phyloP scores from a whole-genome alignment of 2,888 invertebrate genomes.

The Cheilosia grossa region DNA sequence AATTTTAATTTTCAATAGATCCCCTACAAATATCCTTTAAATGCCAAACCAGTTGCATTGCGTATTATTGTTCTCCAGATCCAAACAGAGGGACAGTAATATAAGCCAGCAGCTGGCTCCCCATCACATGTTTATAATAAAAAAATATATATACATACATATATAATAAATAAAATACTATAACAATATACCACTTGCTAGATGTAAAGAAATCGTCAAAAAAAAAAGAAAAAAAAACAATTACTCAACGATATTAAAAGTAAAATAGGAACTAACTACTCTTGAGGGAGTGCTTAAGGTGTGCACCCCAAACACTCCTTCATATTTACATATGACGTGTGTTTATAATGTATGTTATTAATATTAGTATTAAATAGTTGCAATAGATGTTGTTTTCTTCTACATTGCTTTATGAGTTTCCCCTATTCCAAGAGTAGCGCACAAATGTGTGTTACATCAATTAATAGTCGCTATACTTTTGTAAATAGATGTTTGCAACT shows the following conservation, averaged over 20 bases:
- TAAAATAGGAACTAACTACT: conserved; percentile 9
- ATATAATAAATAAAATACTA: conserved; percentile 30
- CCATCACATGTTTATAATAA: conserved; percentile 68
- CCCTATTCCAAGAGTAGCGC: conserved; percentile 2
- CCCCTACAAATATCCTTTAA: conserved; percentile 73
- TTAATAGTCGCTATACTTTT: conserved; percentile 5
- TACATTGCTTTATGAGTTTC: conserved; percentile 14
- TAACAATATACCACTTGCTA: conserved; percentile 40
- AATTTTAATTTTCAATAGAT: conserved; percentile 76
- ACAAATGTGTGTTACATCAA: conserved; percentile 9
- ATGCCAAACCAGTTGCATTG: conserved; percentile 74
- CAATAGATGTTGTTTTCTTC: conserved; percentile 43
- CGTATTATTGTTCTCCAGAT: conserved; percentile 24
- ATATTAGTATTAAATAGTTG: conserved; percentile 44
- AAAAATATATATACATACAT: conserved; percentile 11
- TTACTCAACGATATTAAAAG: conserved; percentile 23
- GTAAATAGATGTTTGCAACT: conserved; percentile 31
- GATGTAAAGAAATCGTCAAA: conserved; percentile 37
- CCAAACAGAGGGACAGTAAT: conserved; percentile 11
- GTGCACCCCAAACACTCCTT: conserved; percentile 13
- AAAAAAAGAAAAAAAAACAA: conserved; percentile 29
- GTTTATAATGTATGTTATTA: conserved; percentile 61
- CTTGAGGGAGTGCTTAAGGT: conserved; percentile 15
- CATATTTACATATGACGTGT: conserved; percentile 69
- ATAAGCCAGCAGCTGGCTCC: conserved; percentile 59